Evolutionary conservation across 2,113 vertebrate genomes (phyloP), one percentile per base, ranked within the genome.

Genomic region (Crypturellus undulatus): DNA sequence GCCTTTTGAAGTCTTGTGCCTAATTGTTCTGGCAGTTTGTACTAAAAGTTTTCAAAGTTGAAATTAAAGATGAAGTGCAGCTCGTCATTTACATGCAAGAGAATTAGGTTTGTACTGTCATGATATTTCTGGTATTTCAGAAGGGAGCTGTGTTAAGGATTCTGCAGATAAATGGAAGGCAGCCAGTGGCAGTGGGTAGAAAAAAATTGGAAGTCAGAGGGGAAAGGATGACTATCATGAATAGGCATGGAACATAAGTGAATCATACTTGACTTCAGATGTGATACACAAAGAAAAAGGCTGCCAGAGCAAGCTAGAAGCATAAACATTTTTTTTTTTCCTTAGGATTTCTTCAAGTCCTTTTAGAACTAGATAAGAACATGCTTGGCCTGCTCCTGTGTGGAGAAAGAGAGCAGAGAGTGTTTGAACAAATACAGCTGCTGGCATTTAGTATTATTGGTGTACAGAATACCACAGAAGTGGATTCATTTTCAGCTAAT

Each of bases 341-440:
- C 24, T 30, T 69, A 43, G 32, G 73, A 62, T 70, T 68, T 92
- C 60, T 95, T 94, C 34, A 63, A n/a, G n/a, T 90, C 13, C 45
- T 38, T 64, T 0, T 64, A 76, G 70, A 82, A 56, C 34, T 56
- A 22, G 38, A 34, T 62, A 62, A 90, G 25, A 79, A 62, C 34
- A 60, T 22, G 14, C 77, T 92, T 85, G 58, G 72, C 52, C 4
- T 79, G 26, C 73, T 89, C 71, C n/a, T 62, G 28, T 73, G 73
- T 47, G 68, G 65, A 88, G 65, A 47, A 43, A 28, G 43, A 32
- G 47, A 84, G 59, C 56, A 54, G 63, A 71, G 52, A 8, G 26
- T 93, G 43, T 93, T 87, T 81, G 47, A 84, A 38, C 62, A 93
- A 83, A 77, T 80, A 58, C 63, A 90, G 9, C 54, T 92, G 43